phyloP scores from a whole-genome alignment of 2,888 invertebrate genomes.

The Mythimna pallens region DNA sequence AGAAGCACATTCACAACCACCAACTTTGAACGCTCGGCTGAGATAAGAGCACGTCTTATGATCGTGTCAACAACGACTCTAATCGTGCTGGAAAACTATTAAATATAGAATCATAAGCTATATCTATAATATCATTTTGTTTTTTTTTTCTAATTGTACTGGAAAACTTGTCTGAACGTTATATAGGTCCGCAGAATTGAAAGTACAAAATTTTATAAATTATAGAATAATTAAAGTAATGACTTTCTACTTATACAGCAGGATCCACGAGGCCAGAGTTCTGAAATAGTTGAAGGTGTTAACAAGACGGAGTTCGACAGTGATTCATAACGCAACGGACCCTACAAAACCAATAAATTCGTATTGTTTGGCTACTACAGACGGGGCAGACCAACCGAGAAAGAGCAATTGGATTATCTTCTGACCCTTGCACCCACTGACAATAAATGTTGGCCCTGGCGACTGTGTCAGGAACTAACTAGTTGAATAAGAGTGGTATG shows the following conservation, averaged over 20 bases:
- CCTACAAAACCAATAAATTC: slow-evolving; percentile 56
- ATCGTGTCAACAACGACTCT: slow-evolving; percentile 39
- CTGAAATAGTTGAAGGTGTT: slow-evolving; percentile 32
- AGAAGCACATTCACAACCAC: slow-evolving; percentile 36
- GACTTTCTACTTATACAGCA: neutral
- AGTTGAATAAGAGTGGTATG: slow-evolving; percentile 45
- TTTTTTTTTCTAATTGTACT: neutral
- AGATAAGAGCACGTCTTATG: slow-evolving; percentile 45
- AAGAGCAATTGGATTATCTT: slow-evolving; percentile 65
- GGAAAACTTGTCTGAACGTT: neutral
- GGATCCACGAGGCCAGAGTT: slow-evolving; percentile 9
- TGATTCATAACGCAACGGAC: slow-evolving; percentile 54
- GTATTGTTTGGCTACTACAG: slow-evolving; percentile 58
- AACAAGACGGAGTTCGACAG: slow-evolving; percentile 39
- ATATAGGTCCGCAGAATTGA: neutral
- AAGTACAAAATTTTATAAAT: too few species aligned
- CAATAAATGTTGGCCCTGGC: slow-evolving; percentile 54
- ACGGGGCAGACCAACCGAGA: slow-evolving; percentile 49
- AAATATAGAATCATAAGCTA: slow-evolving; percentile 3
- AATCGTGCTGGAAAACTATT: slow-evolving; percentile 17
- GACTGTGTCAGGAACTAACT: slow-evolving; percentile 39
- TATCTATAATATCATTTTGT: neutral
- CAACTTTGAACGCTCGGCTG: slow-evolving; percentile 49
- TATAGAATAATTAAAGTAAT: too few species aligned
- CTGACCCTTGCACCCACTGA: slow-evolving; percentile 49